Percentiles rank a stretch among this genome's conserved stretches.
Conservation (phyloP, 2,113 vertebrate species). For the Hydropotes inermis region DNA sequence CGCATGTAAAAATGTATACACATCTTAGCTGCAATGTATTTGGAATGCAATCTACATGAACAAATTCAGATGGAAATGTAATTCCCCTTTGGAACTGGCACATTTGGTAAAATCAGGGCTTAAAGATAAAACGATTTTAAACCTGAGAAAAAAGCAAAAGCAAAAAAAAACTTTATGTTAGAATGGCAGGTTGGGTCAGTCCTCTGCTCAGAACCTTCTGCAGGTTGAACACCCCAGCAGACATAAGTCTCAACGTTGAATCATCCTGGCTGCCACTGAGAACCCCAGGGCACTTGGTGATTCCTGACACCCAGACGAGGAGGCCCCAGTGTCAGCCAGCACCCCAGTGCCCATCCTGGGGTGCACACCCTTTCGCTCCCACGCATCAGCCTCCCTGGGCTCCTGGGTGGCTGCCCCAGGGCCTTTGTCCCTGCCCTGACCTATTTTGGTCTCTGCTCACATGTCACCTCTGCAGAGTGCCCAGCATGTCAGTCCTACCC, state of each 20-base stretch:
- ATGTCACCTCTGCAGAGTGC: background rate
- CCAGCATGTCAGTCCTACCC: too few relatives aligned
- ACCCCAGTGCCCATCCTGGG: too few relatives aligned
- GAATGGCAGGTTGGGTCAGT: background rate
- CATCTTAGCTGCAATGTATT: background rate
- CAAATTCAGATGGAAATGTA: slow-evolving; percentile 12
- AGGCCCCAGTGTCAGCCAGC: background rate
- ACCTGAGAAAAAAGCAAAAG: background rate
- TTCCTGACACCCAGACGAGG: background rate
- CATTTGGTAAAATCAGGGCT: background rate
- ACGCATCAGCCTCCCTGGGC: fast-evolving
- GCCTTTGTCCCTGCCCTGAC: background rate
- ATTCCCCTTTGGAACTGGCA: background rate
- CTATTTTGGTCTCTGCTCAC: background rate
- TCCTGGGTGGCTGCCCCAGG: background rate
- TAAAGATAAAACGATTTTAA: slow-evolving; percentile 43
- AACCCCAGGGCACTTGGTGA: background rate
- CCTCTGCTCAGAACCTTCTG: background rate
- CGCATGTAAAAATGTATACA: background rate
- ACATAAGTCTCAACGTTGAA: background rate
- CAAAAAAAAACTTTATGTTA: background rate
- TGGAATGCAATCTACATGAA: background rate
- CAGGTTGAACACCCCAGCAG: background rate
- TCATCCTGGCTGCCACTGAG: background rate
- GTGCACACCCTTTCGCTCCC: background rate